A percentile compares a stretch with the other conserved stretches of the same genome.
phyloP scores from a whole-genome alignment of 2,888 invertebrate species.

The Drosophila quinaria region DNA sequence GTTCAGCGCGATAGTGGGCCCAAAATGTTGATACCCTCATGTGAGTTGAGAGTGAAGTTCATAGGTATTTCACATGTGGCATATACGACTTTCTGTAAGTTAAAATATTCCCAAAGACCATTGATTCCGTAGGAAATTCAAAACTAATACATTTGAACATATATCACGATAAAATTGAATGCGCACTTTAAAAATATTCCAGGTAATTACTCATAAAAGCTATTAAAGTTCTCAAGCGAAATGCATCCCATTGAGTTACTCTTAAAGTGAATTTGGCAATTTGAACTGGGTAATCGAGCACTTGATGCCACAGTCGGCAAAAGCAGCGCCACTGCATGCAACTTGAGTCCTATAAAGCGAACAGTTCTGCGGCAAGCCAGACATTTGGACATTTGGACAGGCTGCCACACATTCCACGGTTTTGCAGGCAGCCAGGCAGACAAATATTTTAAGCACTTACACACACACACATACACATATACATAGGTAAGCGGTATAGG shows the following conservation, averaged over 20 bases:
- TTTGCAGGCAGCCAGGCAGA: constrained; percentile 51
- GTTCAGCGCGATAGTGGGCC: not conserved
- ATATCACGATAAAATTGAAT: not conserved
- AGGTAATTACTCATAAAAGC: constrained; percentile 11
- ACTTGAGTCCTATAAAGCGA: constrained; percentile 56
- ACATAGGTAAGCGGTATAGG: constrained; percentile 20
- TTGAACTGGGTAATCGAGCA: constrained; percentile 16
- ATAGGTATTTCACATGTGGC: not conserved
- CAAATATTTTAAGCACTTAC: constrained; percentile 76
- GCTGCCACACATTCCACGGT: constrained; percentile 29
- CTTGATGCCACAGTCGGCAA: not conserved
- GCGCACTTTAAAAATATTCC: not conserved
- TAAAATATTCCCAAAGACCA: too few relatives aligned
- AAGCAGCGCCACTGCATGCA: constrained; percentile 43
- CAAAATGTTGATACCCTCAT: not conserved
- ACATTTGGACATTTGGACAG: constrained; percentile 21
- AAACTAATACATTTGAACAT: too few relatives aligned
- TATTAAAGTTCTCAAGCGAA: not conserved
- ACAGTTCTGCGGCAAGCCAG: constrained; percentile 25
- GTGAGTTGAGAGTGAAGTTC: not conserved
- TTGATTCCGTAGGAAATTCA: not conserved
- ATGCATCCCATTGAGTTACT: not conserved
- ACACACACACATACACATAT: constrained; percentile 33
- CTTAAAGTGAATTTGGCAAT: constrained; percentile 10
- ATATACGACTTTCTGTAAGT: not conserved